Percentiles rank a stretch among this genome's conserved stretches.
Evolutionary conservation across 2,113 vertebrate species (phyloP).

Genomic region (Bettongia penicillata): DNA sequence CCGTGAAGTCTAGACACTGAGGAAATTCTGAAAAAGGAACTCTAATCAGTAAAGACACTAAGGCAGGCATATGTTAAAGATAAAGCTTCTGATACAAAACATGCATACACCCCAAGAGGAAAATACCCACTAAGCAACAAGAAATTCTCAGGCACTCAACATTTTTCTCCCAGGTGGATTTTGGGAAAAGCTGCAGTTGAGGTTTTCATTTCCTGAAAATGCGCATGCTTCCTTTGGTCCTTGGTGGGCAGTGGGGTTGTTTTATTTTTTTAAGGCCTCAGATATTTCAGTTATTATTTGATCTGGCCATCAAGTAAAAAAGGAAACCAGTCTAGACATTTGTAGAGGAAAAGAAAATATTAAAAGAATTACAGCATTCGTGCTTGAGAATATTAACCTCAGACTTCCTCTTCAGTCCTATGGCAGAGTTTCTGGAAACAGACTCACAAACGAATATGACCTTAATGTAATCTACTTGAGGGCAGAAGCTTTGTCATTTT

Average conservation of each 20-base stretch:
- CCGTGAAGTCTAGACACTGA: not conserved
- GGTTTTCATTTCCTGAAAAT: slow-evolving; percentile 62
- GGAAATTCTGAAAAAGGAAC: not conserved
- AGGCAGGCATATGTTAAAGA: not conserved
- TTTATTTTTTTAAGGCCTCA: slow-evolving; percentile 60
- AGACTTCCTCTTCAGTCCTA: not conserved
- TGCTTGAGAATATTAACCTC: slow-evolving; percentile 57
- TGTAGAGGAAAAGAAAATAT: slow-evolving; percentile 67
- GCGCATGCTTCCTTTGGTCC: slow-evolving; percentile 75
- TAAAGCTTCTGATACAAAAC: not conserved
- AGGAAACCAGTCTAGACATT: slow-evolving; percentile 75
- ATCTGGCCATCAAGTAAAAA: slow-evolving; percentile 73
- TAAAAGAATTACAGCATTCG: slow-evolving; percentile 50
- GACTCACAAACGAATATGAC: not conserved
- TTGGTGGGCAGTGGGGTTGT: slow-evolving; percentile 57
- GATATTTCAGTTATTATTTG: slow-evolving; percentile 30
- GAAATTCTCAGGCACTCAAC: not conserved
- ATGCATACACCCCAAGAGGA: not conserved
- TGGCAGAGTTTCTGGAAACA: not conserved
- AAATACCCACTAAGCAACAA: slow-evolving; percentile 41
- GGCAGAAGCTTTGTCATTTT: not conserved
- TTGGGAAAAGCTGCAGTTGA: slow-evolving; percentile 40
- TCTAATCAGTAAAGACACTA: not conserved
- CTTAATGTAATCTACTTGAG: not conserved
- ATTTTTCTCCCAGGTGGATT: slow-evolving; percentile 50